Percentiles rank a stretch among this genome's conserved stretches.
phyloP scores from a whole-genome alignment of 2,113 vertebrate genomes.

The Brachypteracias leptosomus region DNA sequence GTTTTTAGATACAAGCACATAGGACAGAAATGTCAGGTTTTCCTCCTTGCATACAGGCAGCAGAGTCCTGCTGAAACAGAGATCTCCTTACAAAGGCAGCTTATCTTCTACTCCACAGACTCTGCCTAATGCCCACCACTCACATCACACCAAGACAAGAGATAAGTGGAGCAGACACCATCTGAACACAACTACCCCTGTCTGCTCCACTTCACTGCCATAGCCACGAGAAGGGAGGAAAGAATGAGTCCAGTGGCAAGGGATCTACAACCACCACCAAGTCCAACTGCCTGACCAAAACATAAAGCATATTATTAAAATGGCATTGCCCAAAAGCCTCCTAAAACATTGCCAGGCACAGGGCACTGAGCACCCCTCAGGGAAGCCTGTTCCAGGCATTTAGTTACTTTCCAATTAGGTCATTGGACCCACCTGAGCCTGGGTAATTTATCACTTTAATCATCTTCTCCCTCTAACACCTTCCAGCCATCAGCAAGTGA shows the following conservation, averaged over 20 bases:
- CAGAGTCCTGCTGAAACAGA: background rate
- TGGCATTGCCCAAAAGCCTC: background rate
- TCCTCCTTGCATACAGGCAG: background rate
- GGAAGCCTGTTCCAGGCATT: background rate
- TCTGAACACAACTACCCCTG: fast-evolving
- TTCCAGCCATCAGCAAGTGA: background rate
- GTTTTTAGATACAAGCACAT: background rate
- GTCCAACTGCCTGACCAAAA: background rate
- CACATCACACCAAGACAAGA: background rate
- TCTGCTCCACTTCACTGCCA: fast-evolving
- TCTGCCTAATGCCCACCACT: background rate
- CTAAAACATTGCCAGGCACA: background rate
- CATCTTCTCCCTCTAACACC: background rate
- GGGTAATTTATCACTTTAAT: background rate
- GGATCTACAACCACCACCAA: background rate
- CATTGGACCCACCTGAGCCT: background rate
- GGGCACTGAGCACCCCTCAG: fast-evolving
- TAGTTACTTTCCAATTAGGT: fast-evolving
- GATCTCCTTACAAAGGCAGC: background rate
- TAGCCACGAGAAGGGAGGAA: background rate
- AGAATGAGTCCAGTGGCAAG: background rate
- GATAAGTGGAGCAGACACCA: background rate
- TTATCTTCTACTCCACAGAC: background rate
- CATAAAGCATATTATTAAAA: background rate
- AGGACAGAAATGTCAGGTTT: background rate